Percentiles rank a stretch among this genome's conserved stretches.
Evolutionary conservation across 1,140 invertebrate species (phyloP).

Genomic region (Sycobia sp.): DNA sequence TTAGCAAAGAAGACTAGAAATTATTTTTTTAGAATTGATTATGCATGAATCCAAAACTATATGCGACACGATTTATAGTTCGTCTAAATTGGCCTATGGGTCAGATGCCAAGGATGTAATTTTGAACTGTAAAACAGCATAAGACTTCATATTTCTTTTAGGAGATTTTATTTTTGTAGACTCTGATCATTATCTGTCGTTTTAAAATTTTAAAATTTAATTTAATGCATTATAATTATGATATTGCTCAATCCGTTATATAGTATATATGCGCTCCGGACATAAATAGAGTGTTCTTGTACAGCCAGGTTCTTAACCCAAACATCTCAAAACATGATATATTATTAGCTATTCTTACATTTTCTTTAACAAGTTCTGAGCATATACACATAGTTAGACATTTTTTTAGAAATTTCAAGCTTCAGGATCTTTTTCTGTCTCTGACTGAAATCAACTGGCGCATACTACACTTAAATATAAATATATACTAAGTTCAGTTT

Average conservation of each 20-base stretch:
- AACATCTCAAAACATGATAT: neutral
- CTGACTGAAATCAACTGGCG: neutral
- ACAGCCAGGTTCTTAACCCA: neutral
- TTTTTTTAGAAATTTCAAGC: neutral
- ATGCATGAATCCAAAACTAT: too few species aligned
- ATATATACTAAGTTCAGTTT: too few species aligned
- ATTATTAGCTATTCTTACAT: neutral
- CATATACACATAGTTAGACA: neutral
- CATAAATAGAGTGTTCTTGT: neutral
- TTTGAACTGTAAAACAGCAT: too few species aligned
- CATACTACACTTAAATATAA: too few species aligned
- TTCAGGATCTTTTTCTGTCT: neutral
- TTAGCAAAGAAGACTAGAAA: neutral
- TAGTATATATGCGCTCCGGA: neutral
- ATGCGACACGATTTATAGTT: too few species aligned
- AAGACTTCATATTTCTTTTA: neutral
- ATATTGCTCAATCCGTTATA: too few species aligned
- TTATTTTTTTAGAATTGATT: neutral
- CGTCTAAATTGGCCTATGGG: too few species aligned
- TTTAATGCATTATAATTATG: too few species aligned
- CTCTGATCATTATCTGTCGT: too few species aligned
- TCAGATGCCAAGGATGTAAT: too few species aligned
- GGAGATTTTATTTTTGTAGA: too few species aligned
- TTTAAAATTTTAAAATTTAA: too few species aligned
- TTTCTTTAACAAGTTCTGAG: neutral